Percentiles rank a stretch among this genome's conserved stretches.
phyloP scores from a whole-genome alignment of 92 coral and sea anemone genomes.

The Heliopora coerulea region DNA sequence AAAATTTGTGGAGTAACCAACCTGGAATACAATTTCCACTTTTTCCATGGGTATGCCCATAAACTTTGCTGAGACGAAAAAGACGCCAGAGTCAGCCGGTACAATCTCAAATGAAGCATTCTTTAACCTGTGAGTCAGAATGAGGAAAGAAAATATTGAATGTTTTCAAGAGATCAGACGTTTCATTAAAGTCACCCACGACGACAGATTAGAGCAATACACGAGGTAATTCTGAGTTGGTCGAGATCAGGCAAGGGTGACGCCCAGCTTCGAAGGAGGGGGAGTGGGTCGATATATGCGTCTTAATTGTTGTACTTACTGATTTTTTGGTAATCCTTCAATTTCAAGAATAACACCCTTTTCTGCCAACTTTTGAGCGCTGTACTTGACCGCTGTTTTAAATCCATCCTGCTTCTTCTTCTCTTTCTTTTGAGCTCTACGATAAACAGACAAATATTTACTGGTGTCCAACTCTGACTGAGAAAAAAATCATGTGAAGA shows the following conservation, averaged over 20 bases:
- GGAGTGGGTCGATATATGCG: too few species aligned
- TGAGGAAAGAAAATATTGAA: too few species aligned
- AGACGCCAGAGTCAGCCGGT: constrained; percentile 90
- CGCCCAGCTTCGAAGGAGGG: too few species aligned
- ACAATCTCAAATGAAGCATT: constrained; percentile 93
- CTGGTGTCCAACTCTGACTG: background rate
- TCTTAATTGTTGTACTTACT: constrained; percentile 57
- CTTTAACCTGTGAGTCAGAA: constrained; percentile 67
- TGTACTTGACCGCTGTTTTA: constrained; percentile 92
- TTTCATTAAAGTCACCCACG: too few species aligned
- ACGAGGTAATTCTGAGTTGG: too few species aligned
- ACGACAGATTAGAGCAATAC: too few species aligned
- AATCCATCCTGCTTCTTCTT: constrained; percentile 75
- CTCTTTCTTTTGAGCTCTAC: constrained; percentile 62
- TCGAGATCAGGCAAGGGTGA: too few species aligned
- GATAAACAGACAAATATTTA: background rate
- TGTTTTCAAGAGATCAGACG: too few species aligned
- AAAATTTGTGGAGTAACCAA: constrained; percentile 35
- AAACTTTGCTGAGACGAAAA: constrained; percentile 95
- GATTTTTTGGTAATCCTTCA: constrained; percentile 94
- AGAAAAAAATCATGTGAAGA: background rate
- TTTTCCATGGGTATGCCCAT: constrained; percentile 99
- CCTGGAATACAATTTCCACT: constrained; percentile 97
- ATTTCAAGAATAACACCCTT: constrained; percentile 96
- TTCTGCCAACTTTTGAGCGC: constrained; percentile 91